Conservation (phyloP, 2,797 vertebrate species). For the Pseudocheirus occidentalis region DNA sequence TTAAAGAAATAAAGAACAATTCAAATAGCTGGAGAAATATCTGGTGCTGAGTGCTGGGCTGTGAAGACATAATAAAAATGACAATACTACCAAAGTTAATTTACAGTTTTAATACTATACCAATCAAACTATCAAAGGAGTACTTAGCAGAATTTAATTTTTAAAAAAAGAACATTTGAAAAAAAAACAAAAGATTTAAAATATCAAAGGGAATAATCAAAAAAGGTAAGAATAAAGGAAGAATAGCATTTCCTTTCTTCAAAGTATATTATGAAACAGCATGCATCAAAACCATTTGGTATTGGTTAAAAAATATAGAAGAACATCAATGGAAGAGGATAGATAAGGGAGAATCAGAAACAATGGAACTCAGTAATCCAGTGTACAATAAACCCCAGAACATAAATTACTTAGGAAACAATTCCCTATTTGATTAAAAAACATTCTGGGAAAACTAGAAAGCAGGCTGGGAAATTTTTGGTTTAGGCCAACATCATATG, state of each 20-base stretch:
- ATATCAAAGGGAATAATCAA: background rate
- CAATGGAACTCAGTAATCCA: background rate
- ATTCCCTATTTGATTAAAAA: too few relatives aligned
- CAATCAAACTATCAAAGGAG: background rate
- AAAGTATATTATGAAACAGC: background rate
- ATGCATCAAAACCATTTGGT: background rate
- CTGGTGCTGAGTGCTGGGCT: background rate
- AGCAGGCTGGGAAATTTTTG: background rate
- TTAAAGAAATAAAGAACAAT: background rate
- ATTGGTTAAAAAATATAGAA: background rate
- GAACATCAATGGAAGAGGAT: background rate
- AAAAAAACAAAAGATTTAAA: background rate
- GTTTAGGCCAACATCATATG: background rate
- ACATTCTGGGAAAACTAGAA: background rate
- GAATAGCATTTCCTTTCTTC: background rate
- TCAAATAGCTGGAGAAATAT: background rate
- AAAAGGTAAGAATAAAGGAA: background rate
- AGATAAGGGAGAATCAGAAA: background rate
- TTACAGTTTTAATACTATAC: background rate
- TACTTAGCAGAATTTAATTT: background rate
- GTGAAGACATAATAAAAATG: background rate
- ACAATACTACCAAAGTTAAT: background rate
- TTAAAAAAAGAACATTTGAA: background rate
- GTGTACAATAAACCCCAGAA: background rate
- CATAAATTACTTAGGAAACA: background rate